phyloP scores from a whole-genome alignment of 2,113 vertebrate species.

The Zootoca vivipara region DNA sequence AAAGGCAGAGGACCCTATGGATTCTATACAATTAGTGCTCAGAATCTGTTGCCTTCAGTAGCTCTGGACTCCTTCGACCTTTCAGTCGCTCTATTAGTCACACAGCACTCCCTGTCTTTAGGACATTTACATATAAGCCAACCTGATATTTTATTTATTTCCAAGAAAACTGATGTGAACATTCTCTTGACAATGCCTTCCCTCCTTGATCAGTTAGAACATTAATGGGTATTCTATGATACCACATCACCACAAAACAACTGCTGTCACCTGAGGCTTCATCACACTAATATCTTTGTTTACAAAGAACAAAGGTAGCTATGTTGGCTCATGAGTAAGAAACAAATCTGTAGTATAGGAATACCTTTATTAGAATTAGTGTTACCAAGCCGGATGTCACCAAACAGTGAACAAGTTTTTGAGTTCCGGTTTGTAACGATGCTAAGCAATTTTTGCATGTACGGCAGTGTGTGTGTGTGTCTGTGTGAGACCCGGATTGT shows the following conservation, averaged over 20 bases:
- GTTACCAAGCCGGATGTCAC: too few species aligned
- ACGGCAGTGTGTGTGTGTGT: too few species aligned
- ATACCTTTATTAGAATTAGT: too few species aligned
- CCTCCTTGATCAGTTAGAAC: not conserved
- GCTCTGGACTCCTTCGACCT: not conserved
- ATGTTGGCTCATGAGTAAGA: too few species aligned
- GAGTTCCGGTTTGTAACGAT: too few species aligned
- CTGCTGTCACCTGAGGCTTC: not conserved
- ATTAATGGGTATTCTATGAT: not conserved
- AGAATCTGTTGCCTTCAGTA: not conserved
- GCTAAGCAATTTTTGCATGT: too few species aligned
- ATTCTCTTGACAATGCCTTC: not conserved
- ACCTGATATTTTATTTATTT: not conserved
- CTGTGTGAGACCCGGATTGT: too few species aligned
- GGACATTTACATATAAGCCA: not conserved
- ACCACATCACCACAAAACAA: not conserved
- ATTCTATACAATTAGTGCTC: too few species aligned
- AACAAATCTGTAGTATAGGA: too few species aligned
- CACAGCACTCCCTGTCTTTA: not conserved
- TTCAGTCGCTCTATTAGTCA: not conserved
- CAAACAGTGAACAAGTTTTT: too few species aligned
- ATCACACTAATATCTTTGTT: not conserved
- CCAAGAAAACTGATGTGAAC: not conserved
- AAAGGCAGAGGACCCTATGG: too few species aligned
- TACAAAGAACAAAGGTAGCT: too few species aligned